phyloP scores from a whole-genome alignment of 2,888 invertebrate species.

The Diarsia brunnea region DNA sequence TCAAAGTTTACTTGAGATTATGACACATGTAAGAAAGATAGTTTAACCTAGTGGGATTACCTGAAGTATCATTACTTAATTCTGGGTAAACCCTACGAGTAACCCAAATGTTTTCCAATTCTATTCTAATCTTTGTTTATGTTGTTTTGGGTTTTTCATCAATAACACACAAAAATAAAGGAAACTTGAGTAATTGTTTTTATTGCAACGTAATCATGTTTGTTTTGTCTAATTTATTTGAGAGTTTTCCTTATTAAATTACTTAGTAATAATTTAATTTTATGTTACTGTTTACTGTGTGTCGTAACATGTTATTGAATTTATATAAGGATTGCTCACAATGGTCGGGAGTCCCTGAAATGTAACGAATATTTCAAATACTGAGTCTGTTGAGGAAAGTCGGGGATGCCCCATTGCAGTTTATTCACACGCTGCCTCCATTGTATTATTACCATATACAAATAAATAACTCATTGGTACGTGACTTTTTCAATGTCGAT shows the following conservation, averaged over 20 bases:
- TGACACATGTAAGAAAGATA: no score
- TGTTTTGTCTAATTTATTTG: constrained; percentile 19
- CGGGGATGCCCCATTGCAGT: constrained; percentile 40
- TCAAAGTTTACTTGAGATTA: neutral
- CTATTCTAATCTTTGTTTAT: neutral
- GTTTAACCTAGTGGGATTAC: neutral
- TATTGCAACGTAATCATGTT: neutral
- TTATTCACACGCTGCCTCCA: neutral
- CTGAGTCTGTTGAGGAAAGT: constrained; percentile 14
- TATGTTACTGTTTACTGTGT: constrained; percentile 4
- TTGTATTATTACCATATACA: neutral
- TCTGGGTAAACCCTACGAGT: neutral
- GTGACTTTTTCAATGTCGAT: neutral
- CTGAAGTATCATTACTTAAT: neutral
- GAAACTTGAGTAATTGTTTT: neutral
- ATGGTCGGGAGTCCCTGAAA: constrained; percentile 30
- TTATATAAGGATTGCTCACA: neutral
- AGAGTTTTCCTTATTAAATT: constrained; percentile 44
- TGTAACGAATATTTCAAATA: neutral
- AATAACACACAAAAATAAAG: neutral
- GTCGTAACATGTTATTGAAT: constrained; percentile 11
- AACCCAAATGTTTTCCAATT: constrained; percentile 2
- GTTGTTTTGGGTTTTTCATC: neutral
- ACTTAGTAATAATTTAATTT: constrained; percentile 1
- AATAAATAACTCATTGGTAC: neutral